A percentile compares a stretch with the other conserved stretches of the same genome.
Conservation (phyloP, 2,888 invertebrate species). For the Heliconius cydno region DNA sequence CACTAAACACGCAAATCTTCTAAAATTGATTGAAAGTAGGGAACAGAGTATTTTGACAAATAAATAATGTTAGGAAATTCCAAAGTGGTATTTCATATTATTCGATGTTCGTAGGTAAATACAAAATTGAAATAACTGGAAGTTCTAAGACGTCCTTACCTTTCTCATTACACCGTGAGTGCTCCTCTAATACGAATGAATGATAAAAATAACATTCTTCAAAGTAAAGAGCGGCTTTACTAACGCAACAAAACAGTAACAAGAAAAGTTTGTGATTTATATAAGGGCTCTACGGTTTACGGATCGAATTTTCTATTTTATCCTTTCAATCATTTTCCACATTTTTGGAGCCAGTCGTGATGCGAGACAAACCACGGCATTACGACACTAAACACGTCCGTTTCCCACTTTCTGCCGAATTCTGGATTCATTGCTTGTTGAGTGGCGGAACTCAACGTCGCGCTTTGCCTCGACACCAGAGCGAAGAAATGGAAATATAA, state of each 20-base stretch:
- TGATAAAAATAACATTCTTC: conserved; percentile 27
- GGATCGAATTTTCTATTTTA: conserved; percentile 9
- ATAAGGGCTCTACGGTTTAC: conserved; percentile 30
- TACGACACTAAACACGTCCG: no score
- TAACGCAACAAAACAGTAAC: conserved; percentile 36
- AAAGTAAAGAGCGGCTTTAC: conserved; percentile 22
- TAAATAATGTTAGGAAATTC: neutral
- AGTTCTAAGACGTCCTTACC: neutral
- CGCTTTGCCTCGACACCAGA: no score
- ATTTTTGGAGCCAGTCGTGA: no score
- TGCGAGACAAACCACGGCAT: no score
- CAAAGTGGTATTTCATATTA: neutral
- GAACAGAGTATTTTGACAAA: no score
- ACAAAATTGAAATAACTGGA: neutral
- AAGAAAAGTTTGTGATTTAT: conserved; percentile 44
- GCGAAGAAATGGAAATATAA: no score
- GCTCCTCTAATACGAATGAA: conserved; percentile 2
- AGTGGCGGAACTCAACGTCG: neutral
- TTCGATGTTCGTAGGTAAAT: neutral
- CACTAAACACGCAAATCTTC: no score
- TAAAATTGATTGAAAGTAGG: no score
- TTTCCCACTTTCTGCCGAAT: no score
- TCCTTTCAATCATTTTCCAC: neutral
- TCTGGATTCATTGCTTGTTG: no score
- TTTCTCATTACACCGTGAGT: conserved; percentile 13